These are phyloP conservation scores for Drosophila ustulata DNA, from an alignment of 2,888 invertebrate genomes.

Conservation along the genomic window DNA sequence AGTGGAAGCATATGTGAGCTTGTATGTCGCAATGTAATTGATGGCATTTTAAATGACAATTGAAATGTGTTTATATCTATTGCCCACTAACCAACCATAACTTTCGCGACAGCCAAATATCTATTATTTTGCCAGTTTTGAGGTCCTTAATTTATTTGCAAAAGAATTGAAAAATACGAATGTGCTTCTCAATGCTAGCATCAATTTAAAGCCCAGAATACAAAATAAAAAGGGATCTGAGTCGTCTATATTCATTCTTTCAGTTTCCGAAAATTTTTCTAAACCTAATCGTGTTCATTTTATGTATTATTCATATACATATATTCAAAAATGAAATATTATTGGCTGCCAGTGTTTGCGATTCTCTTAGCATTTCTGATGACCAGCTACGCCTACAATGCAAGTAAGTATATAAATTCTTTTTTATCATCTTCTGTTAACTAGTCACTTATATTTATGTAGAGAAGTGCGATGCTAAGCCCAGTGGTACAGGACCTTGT, in stretches of 20 bases:
- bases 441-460: neutral
- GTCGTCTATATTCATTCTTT: too few species aligned
- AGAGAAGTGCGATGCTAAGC: constrained; percentile 57
- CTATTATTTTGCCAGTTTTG: neutral
- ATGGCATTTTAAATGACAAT: constrained; percentile 43
- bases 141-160: neutral
- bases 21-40: constrained; percentile 20
- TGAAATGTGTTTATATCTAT: constrained; percentile 36
- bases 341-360: neutral
- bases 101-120: neutral
- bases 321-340: constrained; percentile 5
- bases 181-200: too few species aligned
- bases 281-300: neutral
- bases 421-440: neutral
- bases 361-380: constrained; percentile 1
- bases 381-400: constrained; percentile 12
- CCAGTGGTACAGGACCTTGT: constrained; percentile 50
- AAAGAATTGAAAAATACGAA: too few species aligned
- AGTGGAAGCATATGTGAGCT: constrained; percentile 1
- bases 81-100: neutral
- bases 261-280: neutral
- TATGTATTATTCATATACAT: neutral
- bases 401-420: constrained; percentile 13
- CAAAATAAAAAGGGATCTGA: too few species aligned
- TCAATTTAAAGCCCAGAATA: too few species aligned